Evolutionary conservation across 2,797 vertebrate genomes (phyloP), one percentile per base, ranked within the genome.

Genomic region (Cirrhinus molitorella): DNA sequence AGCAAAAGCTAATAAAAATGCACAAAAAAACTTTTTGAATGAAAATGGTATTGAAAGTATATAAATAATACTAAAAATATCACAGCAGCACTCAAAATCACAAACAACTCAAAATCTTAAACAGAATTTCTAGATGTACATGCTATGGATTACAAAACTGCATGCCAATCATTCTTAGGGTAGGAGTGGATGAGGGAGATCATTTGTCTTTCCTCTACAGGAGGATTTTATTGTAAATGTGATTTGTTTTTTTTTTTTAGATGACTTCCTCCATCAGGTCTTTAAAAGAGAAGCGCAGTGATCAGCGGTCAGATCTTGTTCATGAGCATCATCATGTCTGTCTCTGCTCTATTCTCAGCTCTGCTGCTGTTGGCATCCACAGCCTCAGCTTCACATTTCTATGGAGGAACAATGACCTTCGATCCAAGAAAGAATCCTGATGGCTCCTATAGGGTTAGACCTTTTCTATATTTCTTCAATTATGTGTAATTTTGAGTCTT

Each of bases 331-430:
- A 25, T 59, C 0, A 90, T 89, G 90, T 31, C 51, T n/a, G 34
- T 25, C 3, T 49, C 6, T 34, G 19, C 25, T 28, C 43, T 75
- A 0, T 23, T 85, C 16, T 40, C 72, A 31, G 68, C 63, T 5
- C 9, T 88, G 84, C 49, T 89, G 47, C 68, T 90, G 76, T 76
- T 90, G 28, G 25, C 79, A 13, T 51, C 83, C 28, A 7, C 49
- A 25, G 3, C 65, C n/a, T 57, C 25, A 14, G 88, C 89, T 0
- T 0, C 25, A 61, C 88, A 89, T 14, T 92, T 84, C 17, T 53
- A 13, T 1, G 91, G 91, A 13, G 88, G 88, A 2, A 49, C 88
- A 45, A 88, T 90, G 80, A 88, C 82, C 23, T 92, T 85, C 34
- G 49, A 81, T 67, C 67, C 86, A 0, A 79, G 3, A 75, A 25